A percentile compares a stretch with the other conserved stretches of the same genome.
Conservation (phyloP, 2,888 invertebrate species). For the Caenorhabditis sulstoni region DNA sequence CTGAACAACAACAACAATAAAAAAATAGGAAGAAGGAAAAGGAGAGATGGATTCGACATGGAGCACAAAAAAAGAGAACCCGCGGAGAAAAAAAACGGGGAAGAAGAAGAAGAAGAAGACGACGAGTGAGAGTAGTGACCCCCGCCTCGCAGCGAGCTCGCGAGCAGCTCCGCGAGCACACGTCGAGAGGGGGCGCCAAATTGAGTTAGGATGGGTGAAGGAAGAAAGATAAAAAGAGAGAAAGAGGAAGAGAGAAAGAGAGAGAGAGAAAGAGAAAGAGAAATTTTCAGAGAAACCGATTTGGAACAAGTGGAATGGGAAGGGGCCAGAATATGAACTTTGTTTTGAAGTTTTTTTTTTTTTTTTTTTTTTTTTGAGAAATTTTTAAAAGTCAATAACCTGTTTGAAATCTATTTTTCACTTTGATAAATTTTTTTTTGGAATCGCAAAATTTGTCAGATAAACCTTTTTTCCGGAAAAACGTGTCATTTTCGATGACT, state of each 20-base stretch:
- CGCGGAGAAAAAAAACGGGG: not conserved
- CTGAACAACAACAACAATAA: not conserved
- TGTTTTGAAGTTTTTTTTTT: no score
- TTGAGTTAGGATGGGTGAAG: constrained; percentile 8
- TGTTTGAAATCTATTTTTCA: no score
- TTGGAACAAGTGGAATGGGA: not conserved
- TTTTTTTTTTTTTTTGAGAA: no score
- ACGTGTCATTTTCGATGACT: no score
- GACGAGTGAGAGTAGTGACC: constrained; percentile 1
- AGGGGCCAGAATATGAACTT: no score
- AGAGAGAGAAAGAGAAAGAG: constrained; percentile 9
- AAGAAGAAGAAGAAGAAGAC: not conserved
- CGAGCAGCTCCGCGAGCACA: not conserved
- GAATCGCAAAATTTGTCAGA: no score
- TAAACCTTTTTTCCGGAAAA: no score
- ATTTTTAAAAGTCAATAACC: no score
- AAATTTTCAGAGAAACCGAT: constrained; percentile 6
- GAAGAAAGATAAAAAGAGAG: constrained; percentile 3
- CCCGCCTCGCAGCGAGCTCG: not conserved
- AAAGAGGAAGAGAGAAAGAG: constrained; percentile 6
- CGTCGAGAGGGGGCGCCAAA: constrained; percentile 14
- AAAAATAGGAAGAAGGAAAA: constrained; percentile 7
- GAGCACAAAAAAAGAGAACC: no score
- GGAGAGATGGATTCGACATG: not conserved
- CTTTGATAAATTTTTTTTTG: no score